Evolutionary conservation across 2,113 vertebrate genomes (phyloP), one percentile per base, ranked within the genome.

Genomic region (Scalopus aquaticus): DNA sequence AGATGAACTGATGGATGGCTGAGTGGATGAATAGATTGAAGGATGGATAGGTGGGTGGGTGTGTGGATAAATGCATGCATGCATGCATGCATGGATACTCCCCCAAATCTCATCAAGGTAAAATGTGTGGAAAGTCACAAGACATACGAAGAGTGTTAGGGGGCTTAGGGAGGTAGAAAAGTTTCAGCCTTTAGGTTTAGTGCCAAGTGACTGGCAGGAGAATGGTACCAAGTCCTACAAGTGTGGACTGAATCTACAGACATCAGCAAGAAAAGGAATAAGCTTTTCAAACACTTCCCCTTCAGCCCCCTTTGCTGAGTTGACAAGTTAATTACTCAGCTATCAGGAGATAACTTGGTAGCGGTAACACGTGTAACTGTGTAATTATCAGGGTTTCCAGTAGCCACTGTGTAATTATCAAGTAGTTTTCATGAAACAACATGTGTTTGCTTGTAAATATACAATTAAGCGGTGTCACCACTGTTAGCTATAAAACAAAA

Each of bases 381-480:
- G 72, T 95, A 98, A 97, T 98, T 97, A 97, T 92, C 90, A 96
- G 94, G 96, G 96, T 96, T 98, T 98, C 94, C 95, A 95, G 96
- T 96, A 97, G 78, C 96, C 9, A 0, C 72, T 96, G 89, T 97
- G 95, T 97, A 97, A 98, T 98, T 97, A 98, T 95, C 95, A 96
- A 96, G 95, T 44, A 96, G 97, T 96, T 98, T 91, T 95, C 96
- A 96, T 85, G 95, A 97, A 98, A 98, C 91, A 98, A 98, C 93
- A 77, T 81, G 93, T 96, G 92, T 96, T 98, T 97, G 92, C 90
- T 97, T 96, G 94, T 97, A 97, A 97, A 97, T 49, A 78, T 96
- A 96, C 81, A 97, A 96, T 98, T 97, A 98, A 97, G 67, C 9
- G 30, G 95, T 95, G 93, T 97, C 58, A 62, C 95, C 85, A 96